phyloP scores from a whole-genome alignment of 2,113 vertebrate species.

The Chamaea fasciata region DNA sequence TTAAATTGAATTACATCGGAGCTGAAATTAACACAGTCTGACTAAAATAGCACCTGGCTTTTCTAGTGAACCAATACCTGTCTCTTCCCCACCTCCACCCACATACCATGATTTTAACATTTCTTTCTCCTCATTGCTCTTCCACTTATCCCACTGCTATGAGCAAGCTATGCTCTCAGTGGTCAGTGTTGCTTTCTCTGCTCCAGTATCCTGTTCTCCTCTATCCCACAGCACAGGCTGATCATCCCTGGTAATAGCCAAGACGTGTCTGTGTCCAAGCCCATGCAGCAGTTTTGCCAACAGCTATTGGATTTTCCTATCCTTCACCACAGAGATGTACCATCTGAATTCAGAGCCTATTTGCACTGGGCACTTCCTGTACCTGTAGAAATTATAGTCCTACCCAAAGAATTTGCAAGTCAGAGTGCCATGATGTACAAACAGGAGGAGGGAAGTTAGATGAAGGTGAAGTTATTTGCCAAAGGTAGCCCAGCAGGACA shows the following conservation, averaged over 20 bases:
- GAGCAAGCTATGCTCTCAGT: background rate
- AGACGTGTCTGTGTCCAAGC: background rate
- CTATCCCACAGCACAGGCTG: background rate
- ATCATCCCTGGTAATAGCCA: rapidly evolving
- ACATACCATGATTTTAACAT: background rate
- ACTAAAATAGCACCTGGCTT: constrained; percentile 58
- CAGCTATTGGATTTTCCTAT: background rate
- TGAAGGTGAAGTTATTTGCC: background rate
- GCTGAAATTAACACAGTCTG: constrained; percentile 50
- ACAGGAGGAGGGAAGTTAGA: background rate
- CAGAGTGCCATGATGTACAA: background rate
- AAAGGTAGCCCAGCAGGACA: background rate
- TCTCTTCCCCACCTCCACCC: constrained; percentile 21
- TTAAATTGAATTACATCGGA: constrained; percentile 51
- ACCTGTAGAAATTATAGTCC: background rate
- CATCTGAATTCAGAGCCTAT: background rate
- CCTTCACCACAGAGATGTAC: background rate
- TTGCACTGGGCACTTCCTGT: background rate
- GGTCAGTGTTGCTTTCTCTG: background rate
- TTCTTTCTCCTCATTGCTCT: background rate
- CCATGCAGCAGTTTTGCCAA: background rate
- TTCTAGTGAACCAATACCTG: background rate
- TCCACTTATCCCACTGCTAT: background rate
- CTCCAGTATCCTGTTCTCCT: background rate
- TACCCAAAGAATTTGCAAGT: background rate